Evolutionary conservation across 2,113 vertebrate species (phyloP), one percentile per base, ranked within the genome.

Genomic region (Electrona antarctica): DNA sequence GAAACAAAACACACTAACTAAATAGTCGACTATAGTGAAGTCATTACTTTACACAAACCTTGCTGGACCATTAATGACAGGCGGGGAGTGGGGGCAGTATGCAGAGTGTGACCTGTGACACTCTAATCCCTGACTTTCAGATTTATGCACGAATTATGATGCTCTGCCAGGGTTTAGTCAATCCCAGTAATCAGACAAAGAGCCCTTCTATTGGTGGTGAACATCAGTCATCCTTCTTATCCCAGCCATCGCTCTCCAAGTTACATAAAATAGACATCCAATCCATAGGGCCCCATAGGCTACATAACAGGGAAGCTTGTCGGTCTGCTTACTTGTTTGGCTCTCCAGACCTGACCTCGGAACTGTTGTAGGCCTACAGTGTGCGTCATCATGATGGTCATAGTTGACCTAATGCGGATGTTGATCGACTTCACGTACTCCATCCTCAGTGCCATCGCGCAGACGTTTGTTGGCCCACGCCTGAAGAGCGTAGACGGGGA

Each of bases 401-500:
- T 92, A 3, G 77, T 89, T 60, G 91, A 92, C 77, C 76, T 91
- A 71, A 29, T 91, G 75, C 60, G 89, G 81, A 88, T 91, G 89
- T 83, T 91, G 51, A 66, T 91, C 7, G 71, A 90, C 64, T 60
- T 91, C 0, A 83, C 73, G 29, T 78, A 51, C 79, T 81, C 84
- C 74, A 85, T 91, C 73, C 28, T 91, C 7, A n/a, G 14, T 3
- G 88, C 90, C 10, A 14, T 88, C 10, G 10, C 89, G 49, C 86
- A 85, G 74, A 89, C 87, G 1, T 33, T 92, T 70, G 63, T 92
- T 1, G 67, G 70, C 13, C 91, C 89, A 50, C 72, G 90, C 66
- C 79, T 91, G 2, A 92, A 92, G 80, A 49, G 82, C 77, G 57
- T 91, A 0, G 88, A 91, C 0, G 95, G 94, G 12, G 94, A 96